Base-by-base conservation (phyloP, 2,113 vertebrate genomes). In the Tragelaphus buxtoni region DNA sequence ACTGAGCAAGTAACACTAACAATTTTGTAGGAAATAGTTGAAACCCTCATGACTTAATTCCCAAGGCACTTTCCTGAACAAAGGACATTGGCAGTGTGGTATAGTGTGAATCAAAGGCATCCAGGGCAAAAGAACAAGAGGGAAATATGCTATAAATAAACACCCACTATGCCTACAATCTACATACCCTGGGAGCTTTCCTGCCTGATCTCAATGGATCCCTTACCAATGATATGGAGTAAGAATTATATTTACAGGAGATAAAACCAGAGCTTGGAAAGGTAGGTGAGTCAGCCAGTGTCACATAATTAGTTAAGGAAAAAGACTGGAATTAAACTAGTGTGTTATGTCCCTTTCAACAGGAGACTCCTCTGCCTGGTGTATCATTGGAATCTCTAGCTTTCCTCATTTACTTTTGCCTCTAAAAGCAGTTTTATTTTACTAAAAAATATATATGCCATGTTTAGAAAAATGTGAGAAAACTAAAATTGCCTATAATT, bases 381-480 rank as follows among this genome's bases (percentile, higher is more conserved):
- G 74, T 7, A 0, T 58, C 72, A n/a, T 3, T 89, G 22, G 32
- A 82, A 22, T 74, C 9, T 79, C 7, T 4, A 32, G 4, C 16
- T 56, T 80, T 28, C 42, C 24, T 58, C 3, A 51, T 69, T 22
- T 55, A 82, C 10, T 88, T 92, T 79, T 49, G 7, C 42, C 10
- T 80, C 88, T 39, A 85, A 61, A 65, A 93, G 77, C 18, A 72
- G 17, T 39, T 91, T 92, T 88, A 84, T 80, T 89, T 85, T 49
- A 12, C 24, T 90, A 51, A 18, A 87, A 93, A 28, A 35, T 1
- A 53, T 49, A 60, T 35, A 88, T 91, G 4, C 17, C 20, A 11
- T 30, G 45, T 53, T 3, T 56, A 58, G n/a, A 58, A 90, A 94
- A 76, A 30, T 32, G 17, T 80, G 28, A 94, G 5, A 81, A 79